These are phyloP conservation scores for Amphilophus citrinellus DNA, from an alignment of 2,113 vertebrate genomes.

Conservation along the genomic window DNA sequence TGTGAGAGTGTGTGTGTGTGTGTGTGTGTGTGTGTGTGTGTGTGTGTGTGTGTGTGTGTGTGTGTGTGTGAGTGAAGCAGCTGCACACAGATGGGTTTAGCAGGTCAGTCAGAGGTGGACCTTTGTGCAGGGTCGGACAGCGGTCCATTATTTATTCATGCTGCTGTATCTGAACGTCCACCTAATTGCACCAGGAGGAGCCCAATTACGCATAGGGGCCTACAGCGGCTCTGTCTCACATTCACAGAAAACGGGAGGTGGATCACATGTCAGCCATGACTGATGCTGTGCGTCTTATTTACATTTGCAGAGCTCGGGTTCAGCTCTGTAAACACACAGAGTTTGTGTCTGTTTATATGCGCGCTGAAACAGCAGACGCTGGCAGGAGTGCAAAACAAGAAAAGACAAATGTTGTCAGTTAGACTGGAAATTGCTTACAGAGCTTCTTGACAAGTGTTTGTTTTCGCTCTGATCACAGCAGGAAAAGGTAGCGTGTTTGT, in stretches of 20 bases:
- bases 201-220: slow-evolving; percentile 39
- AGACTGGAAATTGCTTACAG: background rate
- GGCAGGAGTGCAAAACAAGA: background rate
- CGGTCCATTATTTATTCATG: slow-evolving; percentile 70
- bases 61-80: background rate
- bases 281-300: slow-evolving; percentile 61
- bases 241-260: slow-evolving; percentile 44
- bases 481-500: slow-evolving; percentile 33
- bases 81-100: slow-evolving; percentile 13
- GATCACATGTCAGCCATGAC: slow-evolving; percentile 53
- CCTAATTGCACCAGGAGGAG: slow-evolving; percentile 71
- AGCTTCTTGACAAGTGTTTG: slow-evolving; percentile 15
- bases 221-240: slow-evolving; percentile 32
- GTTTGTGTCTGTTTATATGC: slow-evolving; percentile 22
- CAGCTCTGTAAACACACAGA: slow-evolving; percentile 30
- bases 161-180: slow-evolving; percentile 41
- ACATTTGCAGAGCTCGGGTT: slow-evolving; percentile 55
- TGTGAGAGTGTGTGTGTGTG: no score
- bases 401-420: background rate
- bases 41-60: background rate
- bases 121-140: slow-evolving; percentile 58
- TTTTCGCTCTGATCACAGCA: slow-evolving; percentile 25
- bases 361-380: background rate
- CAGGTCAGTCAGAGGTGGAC: slow-evolving; percentile 62
- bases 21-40: no score